A percentile compares a stretch with the other conserved stretches of the same genome.
These are phyloP conservation scores for Tinamus major DNA, from an alignment of 2,797 vertebrate species.

Conservation along the genomic window DNA sequence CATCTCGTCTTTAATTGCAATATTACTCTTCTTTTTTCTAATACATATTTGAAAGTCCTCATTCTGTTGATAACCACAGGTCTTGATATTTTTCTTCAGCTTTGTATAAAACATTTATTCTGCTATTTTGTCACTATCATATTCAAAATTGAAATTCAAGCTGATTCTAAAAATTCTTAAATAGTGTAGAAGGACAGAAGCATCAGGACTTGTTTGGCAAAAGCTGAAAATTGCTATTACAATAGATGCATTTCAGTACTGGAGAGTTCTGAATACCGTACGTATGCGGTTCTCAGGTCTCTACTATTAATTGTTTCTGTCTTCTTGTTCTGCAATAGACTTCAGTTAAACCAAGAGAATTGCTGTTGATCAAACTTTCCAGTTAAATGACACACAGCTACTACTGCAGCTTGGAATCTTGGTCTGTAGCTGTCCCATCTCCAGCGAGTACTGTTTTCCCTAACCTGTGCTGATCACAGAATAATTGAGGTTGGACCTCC, in stretches of 20 bases:
- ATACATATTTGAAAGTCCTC: neutral
- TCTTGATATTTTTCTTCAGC: neutral
- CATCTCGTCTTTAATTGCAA: neutral
- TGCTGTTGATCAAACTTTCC: neutral
- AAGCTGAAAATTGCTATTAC: neutral
- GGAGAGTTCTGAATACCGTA: neutral
- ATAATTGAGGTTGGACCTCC: too few relatives aligned
- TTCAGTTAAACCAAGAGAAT: neutral
- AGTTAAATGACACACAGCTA: neutral
- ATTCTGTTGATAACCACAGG: neutral
- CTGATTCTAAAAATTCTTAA: neutral
- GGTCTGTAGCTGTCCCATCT: neutral
- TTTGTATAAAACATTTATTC: neutral
- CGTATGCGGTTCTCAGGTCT: neutral
- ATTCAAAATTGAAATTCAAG: too few relatives aligned
- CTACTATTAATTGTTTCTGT: neutral
- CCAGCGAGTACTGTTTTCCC: neutral
- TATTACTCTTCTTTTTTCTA: neutral
- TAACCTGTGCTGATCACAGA: neutral
- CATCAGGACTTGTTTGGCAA: neutral
- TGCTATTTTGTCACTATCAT: neutral
- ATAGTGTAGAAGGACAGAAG: neutral
- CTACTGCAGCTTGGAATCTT: neutral
- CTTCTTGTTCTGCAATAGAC: neutral
- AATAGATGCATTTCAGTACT: accelerated